phyloP scores from a whole-genome alignment of 1,140 invertebrate species.

The Pygmarrhopalites habei region DNA sequence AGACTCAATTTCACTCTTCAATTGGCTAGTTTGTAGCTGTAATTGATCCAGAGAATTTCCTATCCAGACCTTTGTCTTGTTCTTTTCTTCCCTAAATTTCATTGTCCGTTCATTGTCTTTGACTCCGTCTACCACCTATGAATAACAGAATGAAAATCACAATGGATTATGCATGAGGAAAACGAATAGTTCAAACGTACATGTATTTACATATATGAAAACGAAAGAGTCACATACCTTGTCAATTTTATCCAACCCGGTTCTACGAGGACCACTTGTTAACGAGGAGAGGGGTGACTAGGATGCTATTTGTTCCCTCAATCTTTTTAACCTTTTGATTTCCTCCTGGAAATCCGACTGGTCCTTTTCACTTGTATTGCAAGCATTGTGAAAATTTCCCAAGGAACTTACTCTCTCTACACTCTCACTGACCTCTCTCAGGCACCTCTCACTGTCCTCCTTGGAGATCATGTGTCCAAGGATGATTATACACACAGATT shows the following conservation, averaged over 20 bases:
- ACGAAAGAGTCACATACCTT: too few species aligned
- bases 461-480: too few species aligned
- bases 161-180: too few species aligned
- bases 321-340: slow-evolving; percentile 98
- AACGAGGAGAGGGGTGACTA: too few species aligned
- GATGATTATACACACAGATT: too few species aligned
- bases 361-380: slow-evolving; percentile 99
- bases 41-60: slow-evolving; percentile 68
- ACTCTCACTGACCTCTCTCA: slow-evolving; percentile 98
- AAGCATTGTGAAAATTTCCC: slow-evolving; percentile 98
- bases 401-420: slow-evolving; percentile 87
- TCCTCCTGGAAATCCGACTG: slow-evolving; percentile 99
- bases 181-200: too few species aligned
- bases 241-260: too few species aligned
- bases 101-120: slow-evolving; percentile 99
- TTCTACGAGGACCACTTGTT: too few species aligned
- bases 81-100: slow-evolving; percentile 97
- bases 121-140: too few species aligned
- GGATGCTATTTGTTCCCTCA: slow-evolving; percentile 99
- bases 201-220: too few species aligned
- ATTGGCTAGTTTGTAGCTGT: slow-evolving; percentile 78
- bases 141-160: too few species aligned
- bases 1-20: slow-evolving; percentile 96
- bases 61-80: slow-evolving; percentile 92
- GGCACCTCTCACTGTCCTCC: slow-evolving; percentile 99